phyloP scores from a whole-genome alignment of 1,140 invertebrate species.

The Centruroides sculpturatus region DNA sequence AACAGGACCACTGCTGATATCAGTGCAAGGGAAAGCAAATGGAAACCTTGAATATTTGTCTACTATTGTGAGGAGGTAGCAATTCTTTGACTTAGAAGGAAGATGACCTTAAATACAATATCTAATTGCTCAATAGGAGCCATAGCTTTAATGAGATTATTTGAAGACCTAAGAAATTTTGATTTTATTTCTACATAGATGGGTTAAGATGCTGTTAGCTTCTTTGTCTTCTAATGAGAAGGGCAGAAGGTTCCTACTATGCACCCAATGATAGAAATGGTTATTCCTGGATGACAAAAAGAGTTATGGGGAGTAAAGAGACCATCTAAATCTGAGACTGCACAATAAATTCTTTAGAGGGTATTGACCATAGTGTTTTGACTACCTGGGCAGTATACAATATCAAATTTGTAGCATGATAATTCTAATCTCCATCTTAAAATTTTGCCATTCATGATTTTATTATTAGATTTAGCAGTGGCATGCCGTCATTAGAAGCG shows the following conservation, averaged over 20 bases:
- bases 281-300: conserved; percentile 7
- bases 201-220: neutral
- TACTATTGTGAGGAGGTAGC: no score
- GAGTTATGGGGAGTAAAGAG: neutral
- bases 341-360: neutral
- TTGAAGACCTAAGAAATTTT: neutral
- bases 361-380: neutral
- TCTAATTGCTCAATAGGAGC: neutral
- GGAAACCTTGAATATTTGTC: no score
- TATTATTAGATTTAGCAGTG: conserved; percentile 1
- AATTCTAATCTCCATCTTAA: conserved; percentile 9
- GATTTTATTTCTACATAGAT: neutral
- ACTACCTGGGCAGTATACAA: conserved; percentile 1
- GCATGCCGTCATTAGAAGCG: no score
- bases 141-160: neutral
- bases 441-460: conserved; percentile 13
- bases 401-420: conserved; percentile 5
- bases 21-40: no score
- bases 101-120: no score
- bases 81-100: no score
- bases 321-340: neutral
- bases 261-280: neutral
- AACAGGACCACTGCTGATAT: no score
- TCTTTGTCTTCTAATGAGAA: conserved; percentile 4
- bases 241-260: neutral